A percentile compares a stretch with the other conserved stretches of the same genome.
These are phyloP conservation scores for Margarornis squamiger DNA, from an alignment of 2,797 vertebrate genomes.

Conservation along the genomic window DNA sequence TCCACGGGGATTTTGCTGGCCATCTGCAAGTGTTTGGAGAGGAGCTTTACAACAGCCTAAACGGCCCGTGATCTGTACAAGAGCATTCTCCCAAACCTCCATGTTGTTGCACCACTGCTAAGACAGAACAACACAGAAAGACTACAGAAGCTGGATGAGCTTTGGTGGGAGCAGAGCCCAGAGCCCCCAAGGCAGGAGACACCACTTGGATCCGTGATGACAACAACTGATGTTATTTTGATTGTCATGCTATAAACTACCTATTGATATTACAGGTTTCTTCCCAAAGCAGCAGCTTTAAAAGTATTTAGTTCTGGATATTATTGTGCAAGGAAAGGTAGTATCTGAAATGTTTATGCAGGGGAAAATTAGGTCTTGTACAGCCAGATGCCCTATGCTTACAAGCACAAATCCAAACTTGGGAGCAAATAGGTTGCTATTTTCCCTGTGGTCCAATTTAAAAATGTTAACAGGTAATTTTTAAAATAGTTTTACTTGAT, in stretches of 20 bases:
- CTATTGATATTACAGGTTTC: neutral
- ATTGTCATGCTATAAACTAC: neutral
- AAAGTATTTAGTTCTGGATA: neutral
- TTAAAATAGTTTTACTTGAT: neutral
- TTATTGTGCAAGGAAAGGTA: neutral
- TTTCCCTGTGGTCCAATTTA: neutral
- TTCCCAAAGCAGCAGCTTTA: neutral
- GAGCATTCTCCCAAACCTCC: neutral
- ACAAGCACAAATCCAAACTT: neutral
- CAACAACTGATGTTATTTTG: neutral
- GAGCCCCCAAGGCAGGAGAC: neutral
- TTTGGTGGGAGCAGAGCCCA: neutral
- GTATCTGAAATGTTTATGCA: neutral
- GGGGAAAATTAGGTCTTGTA: neutral
- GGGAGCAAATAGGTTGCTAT: neutral
- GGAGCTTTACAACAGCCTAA: neutral
- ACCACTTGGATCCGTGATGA: accelerated
- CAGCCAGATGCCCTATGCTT: neutral
- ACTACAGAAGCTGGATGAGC: neutral
- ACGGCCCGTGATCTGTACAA: neutral
- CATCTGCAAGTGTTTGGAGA: neutral
- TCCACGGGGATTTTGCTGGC: neutral
- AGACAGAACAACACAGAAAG: neutral
- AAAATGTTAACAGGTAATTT: neutral
- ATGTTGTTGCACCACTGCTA: neutral